phyloP scores from a whole-genome alignment of 2,888 invertebrate genomes.

The Cataglyphis altisquamis region DNA sequence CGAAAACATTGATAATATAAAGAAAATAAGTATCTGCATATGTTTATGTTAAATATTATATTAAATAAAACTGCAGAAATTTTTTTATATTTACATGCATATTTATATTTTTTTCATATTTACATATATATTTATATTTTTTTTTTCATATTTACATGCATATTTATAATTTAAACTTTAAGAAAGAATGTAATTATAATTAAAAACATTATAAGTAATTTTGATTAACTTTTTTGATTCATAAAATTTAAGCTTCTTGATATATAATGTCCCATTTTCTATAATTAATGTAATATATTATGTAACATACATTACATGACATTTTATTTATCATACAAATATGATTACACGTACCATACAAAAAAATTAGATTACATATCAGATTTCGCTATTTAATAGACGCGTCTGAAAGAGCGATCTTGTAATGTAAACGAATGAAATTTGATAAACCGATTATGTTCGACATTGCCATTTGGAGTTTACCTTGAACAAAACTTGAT shows the following conservation, averaged over 20 bases:
- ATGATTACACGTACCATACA: not conserved
- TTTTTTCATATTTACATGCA: not conserved
- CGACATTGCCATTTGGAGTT: not conserved
- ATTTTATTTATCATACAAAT: not conserved
- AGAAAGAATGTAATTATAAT: not conserved
- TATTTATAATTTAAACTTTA: not conserved
- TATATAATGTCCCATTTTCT: not conserved
- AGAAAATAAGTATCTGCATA: not conserved
- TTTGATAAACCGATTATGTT: not conserved
- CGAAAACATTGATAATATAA: not conserved
- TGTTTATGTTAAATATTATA: not conserved
- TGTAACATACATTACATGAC: not conserved
- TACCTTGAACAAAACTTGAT: constrained; percentile 44
- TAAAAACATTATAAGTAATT: not conserved
- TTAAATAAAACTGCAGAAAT: too few species aligned
- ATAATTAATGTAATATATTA: constrained; percentile 1
- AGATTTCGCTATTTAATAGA: not conserved
- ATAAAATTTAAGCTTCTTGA: not conserved
- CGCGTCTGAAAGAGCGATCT: not conserved
- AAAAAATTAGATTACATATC: constrained; percentile 17
- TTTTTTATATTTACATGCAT: not conserved
- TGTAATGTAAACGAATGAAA: not conserved
- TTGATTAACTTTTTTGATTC: not conserved
- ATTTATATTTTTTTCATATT: not conserved
- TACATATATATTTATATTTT: not conserved